Evolutionary conservation across 2,888 invertebrate genomes (phyloP), one percentile per base, ranked within the genome.

Genomic region (Agrenia bidenticulata): DNA sequence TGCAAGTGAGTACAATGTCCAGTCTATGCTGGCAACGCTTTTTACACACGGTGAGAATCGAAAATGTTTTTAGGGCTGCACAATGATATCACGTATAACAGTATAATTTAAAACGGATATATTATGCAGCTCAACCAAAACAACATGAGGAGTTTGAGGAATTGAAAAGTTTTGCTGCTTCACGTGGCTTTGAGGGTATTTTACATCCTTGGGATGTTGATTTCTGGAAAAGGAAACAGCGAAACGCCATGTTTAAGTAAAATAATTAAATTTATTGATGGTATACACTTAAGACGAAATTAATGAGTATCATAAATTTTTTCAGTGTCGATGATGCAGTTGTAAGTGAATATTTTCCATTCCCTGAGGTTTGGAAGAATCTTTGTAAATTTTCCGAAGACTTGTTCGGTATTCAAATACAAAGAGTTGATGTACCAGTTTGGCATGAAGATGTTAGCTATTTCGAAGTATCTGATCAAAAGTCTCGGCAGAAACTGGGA

Each of bases 391-490:
- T 95, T 15, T 86, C 88, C 76, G 87, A 89, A 73, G 84, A 84
- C 59, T 81, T 95, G 5, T 96, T 94, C 79, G 88, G 88, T 67
- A 85, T 93, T 23, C 84, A 86, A 77, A 88, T 92, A 57, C 84
- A 87, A 39, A 88, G 90, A 78, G 74, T 77, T 19, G 23, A 54
- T 11, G 53, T 26, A 1, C 54, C 65, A 1, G 54, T 63, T 0
- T 96, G 95, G 95, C 89, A 94, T 78, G 86, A 88, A 66, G 89
- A 92, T 78, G 94, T 94, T 0, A 86, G 87, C 77, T 92, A 87
- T 78, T 94, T 86, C 79, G 88, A 92, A 77, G 83, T 96, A 11
- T 88, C 85, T 77, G 91, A 94, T 77, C 82, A 84, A 15, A 61
- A 69, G 4, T 59, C 64, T 11, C 66, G 69, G 7, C 51, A 67